phyloP scores from a whole-genome alignment of 2,888 invertebrate genomes.

The Meta bourneti region DNA sequence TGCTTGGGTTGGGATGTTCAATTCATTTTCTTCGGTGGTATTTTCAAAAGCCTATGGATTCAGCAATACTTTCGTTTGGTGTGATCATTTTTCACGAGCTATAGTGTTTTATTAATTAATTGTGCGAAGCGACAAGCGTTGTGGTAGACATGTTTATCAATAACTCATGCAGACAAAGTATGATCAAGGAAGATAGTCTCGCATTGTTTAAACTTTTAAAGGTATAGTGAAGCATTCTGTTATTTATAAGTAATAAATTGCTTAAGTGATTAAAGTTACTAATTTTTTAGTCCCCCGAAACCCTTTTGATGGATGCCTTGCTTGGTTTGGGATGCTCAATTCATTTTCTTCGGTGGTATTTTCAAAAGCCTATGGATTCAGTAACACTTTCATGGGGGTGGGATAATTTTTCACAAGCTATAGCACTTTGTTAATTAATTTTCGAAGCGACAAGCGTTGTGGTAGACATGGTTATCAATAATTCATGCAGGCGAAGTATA shows the following conservation, averaged over 20 bases:
- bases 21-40: not conserved
- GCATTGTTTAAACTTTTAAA: not conserved
- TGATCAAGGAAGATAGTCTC: not conserved
- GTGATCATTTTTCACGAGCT: not conserved
- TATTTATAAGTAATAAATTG: too few relatives aligned
- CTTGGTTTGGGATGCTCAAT: not conserved
- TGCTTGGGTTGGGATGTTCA: not conserved
- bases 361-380: too few relatives aligned
- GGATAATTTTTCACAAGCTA: not conserved
- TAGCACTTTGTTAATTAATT: not conserved
- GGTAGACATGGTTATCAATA: not conserved
- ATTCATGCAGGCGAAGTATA: not conserved
- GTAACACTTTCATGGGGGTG: not conserved
- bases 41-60: too few relatives aligned
- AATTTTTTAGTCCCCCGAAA: constrained; percentile 42
- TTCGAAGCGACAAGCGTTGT: not conserved
- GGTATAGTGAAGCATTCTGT: too few relatives aligned
- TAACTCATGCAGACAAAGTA: not conserved
- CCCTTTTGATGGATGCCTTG: not conserved
- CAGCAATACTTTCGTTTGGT: not conserved
- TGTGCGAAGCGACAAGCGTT: not conserved
- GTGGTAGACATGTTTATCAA: not conserved
- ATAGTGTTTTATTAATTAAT: not conserved
- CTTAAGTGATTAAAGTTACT: too few relatives aligned
- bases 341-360: not conserved